Evolutionary conservation across 2,113 vertebrate species (phyloP), one percentile per base, ranked within the genome.

Genomic region (Fregata magnificens): DNA sequence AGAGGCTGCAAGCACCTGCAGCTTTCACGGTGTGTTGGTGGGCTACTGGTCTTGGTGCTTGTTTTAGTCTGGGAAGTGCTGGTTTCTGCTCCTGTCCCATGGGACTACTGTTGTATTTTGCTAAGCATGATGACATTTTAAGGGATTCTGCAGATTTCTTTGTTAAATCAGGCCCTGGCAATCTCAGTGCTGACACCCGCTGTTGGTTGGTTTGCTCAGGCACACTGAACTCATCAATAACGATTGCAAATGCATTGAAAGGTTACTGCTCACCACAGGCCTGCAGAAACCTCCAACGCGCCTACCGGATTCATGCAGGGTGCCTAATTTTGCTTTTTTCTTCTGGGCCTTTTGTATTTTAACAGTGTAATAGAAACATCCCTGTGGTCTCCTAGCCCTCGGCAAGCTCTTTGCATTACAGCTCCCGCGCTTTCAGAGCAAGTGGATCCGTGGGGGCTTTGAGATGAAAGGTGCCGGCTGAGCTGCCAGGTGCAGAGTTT

Each of bases 251-350:
- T 3, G 3, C 11, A n/a, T 16, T 26, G 56, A 42, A 50, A 53
- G 11, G 32, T 58, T 72, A 18, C 18, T 56, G 38, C 44, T 86
- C 3, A 0, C 49, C 61, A 58, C 1, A 26, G 29, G 24, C 40
- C 25, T 86, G 32, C 44, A 62, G 53, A 73, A 22, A 55, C 10
- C 38, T 72, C 38, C 74, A 65, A 2, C 0, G 0, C 1, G 0
- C n/a, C 56, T 82, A 24, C 25, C 0, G 2, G 32, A 18, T 11
- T 92, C 2, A 0, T 62, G 16, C 40, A 69, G 62, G 21, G 25
- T 61, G 32, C 19, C 36, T 58, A 32, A 16, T 59, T 89, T 67
- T 47, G 5, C 11, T 40, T 56, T 78, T 58, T 77, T 18, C 29
- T 90, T 78, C 44, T 80, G 50, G 6, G 10, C 6, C 34, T 86